Conservation (phyloP, 2,113 vertebrate species). For the Jaculus jaculus region DNA sequence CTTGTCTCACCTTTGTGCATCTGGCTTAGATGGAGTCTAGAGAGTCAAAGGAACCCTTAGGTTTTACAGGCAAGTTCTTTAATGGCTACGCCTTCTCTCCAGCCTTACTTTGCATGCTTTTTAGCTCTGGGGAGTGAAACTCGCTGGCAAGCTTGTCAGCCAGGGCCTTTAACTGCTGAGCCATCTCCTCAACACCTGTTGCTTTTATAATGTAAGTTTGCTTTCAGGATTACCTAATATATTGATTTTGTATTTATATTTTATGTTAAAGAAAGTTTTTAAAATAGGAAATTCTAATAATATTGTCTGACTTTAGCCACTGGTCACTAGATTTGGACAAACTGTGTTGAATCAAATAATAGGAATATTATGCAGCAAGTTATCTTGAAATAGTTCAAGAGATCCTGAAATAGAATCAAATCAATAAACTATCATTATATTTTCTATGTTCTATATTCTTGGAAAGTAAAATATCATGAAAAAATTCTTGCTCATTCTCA, state of each 20-base stretch:
- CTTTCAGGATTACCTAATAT: not conserved
- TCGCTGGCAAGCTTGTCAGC: too few relatives aligned
- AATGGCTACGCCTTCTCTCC: too few relatives aligned
- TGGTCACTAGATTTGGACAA: not conserved
- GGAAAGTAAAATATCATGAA: not conserved
- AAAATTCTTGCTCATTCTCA: not conserved
- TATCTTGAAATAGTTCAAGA: not conserved
- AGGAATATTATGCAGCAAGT: not conserved
- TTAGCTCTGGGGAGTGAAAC: too few relatives aligned
- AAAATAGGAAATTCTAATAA: not conserved
- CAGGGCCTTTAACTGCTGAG: too few relatives aligned
- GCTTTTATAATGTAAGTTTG: not conserved
- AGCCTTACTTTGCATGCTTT: too few relatives aligned
- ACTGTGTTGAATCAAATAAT: not conserved
- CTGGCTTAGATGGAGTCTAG: too few relatives aligned
- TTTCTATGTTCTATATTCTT: not conserved
- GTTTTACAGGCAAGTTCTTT: too few relatives aligned
- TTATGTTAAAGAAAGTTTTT: not conserved
- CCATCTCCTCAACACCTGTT: not conserved
- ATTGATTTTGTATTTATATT: not conserved
- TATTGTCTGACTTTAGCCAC: not conserved
- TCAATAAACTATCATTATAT: not conserved
- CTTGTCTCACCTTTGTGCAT: too few relatives aligned
- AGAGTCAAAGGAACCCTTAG: too few relatives aligned
- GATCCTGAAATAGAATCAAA: not conserved